phyloP scores from a whole-genome alignment of 2,888 invertebrate genomes.

The Corbicula japonica region DNA sequence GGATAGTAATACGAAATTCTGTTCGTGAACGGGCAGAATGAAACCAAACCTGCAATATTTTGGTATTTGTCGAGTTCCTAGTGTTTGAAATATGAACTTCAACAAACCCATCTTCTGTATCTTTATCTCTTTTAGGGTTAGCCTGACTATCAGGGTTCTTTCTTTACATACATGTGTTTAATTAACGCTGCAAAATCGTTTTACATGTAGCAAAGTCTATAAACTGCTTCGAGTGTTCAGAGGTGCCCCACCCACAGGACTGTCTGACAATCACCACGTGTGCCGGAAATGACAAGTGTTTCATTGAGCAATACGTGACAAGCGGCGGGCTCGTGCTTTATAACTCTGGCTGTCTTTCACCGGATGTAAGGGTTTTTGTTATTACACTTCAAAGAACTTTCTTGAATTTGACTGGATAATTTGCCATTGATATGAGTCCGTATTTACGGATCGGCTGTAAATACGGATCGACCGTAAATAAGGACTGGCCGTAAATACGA shows the following conservation, averaged over 20 bases:
- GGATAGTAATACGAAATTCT: no score
- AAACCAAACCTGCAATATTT: no score
- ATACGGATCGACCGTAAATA: not conserved
- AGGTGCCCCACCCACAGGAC: constrained; percentile 59
- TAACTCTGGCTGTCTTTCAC: constrained; percentile 54
- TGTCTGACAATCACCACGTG: constrained; percentile 44
- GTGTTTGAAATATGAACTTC: no score
- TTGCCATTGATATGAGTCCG: not conserved
- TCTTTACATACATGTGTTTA: no score
- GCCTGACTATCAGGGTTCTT: no score
- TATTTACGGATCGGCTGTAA: not conserved
- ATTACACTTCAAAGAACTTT: not conserved
- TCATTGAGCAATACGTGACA: constrained; percentile 57
- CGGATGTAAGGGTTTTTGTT: constrained; percentile 28
- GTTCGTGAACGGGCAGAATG: no score
- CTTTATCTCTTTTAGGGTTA: no score
- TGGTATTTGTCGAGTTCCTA: no score
- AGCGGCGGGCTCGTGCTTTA: constrained; percentile 57
- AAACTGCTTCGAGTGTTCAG: constrained; percentile 55
- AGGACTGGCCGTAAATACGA: not conserved
- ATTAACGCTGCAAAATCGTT: no score
- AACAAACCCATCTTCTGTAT: no score
- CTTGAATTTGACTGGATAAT: not conserved
- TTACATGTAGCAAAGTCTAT: constrained; percentile 15
- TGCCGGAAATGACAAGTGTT: constrained; percentile 43